A percentile compares a stretch with the other conserved stretches of the same genome.
Conservation (phyloP, 2,888 invertebrate genomes). For the Conops quadrifasciatus region DNA sequence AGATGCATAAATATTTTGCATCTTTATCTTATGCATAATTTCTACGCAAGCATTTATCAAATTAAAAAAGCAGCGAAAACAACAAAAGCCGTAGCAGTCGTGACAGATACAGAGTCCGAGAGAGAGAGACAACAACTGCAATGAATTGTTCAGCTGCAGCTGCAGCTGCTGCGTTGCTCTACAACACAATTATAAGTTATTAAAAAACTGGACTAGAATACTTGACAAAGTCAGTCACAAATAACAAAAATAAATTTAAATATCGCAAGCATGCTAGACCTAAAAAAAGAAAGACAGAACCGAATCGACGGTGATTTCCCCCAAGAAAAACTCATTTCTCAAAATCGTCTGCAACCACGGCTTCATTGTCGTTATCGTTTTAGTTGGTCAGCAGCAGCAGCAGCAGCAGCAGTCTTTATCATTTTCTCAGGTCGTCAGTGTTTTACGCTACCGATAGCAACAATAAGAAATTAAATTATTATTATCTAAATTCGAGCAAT, state of each 20-base stretch:
- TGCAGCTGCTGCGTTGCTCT: no score
- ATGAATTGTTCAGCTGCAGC: background rate
- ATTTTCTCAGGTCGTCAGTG: no score
- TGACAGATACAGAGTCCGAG: no score
- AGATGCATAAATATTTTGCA: no score
- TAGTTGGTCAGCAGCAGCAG: no score
- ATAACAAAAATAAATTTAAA: background rate
- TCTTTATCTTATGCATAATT: no score
- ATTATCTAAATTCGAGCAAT: background rate
- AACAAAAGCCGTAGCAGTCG: background rate
- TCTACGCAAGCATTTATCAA: background rate
- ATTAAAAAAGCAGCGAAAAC: background rate
- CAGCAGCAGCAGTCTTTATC: no score
- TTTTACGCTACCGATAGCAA: no score
- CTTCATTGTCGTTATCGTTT: no score
- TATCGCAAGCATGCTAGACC: background rate
- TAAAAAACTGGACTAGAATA: slow-evolving; percentile 21
- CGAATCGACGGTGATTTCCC: background rate
- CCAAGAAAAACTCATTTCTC: background rate
- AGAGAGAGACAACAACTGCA: background rate
- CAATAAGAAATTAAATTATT: no score
- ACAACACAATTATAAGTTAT: background rate
- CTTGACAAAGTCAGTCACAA: background rate
- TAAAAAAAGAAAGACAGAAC: background rate
- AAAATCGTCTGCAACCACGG: no score